These are phyloP conservation scores for Zelleria hepariella DNA, from an alignment of 2,888 invertebrate species.

Conservation along the genomic window DNA sequence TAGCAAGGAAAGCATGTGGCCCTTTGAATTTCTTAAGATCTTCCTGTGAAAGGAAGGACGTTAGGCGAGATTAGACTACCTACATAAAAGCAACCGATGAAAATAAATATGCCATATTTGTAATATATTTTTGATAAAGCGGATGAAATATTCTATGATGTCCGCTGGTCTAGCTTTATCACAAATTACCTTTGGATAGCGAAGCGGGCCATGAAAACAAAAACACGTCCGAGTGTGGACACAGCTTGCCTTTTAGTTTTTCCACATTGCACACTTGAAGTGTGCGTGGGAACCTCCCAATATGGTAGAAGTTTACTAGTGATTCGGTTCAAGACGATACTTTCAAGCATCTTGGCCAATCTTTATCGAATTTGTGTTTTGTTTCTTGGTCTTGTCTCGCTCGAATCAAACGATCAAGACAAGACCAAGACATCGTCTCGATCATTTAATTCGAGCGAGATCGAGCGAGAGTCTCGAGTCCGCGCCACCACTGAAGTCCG, in stretches of 20 bases:
- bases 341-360: too few relatives aligned
- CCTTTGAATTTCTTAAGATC: not conserved
- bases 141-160: not conserved
- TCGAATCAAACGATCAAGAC: too few relatives aligned
- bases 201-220: not conserved
- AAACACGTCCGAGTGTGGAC: not conserved
- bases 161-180: not conserved
- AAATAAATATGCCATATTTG: too few relatives aligned
- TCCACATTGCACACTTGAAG: not conserved
- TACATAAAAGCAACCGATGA: not conserved
- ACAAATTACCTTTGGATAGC: not conserved
- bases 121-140: not conserved
- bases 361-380: too few relatives aligned
- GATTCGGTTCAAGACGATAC: too few relatives aligned
- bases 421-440: too few relatives aligned
- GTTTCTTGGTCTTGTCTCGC: too few relatives aligned
- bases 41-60: not conserved
- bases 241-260: not conserved
- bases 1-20: too few relatives aligned
- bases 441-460: too few relatives aligned
- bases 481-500: too few relatives aligned
- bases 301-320: not conserved
- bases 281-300: not conserved
- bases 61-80: not conserved
- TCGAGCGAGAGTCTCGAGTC: too few relatives aligned